Conservation (phyloP, 2,888 invertebrate species). For the Thera britannica region DNA sequence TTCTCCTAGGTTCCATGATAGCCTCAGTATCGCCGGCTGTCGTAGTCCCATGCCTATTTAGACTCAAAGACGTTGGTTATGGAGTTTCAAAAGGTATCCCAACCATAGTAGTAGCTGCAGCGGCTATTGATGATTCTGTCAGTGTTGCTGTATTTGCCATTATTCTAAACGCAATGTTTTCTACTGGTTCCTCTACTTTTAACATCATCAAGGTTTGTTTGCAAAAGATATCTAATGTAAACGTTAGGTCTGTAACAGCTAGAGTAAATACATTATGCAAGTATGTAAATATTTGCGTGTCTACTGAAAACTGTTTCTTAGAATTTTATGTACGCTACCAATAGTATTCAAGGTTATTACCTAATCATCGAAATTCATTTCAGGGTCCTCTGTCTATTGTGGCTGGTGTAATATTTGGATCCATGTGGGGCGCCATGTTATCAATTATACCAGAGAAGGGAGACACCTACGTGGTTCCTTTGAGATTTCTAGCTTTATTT, state of each 20-base stretch:
- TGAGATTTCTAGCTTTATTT: slow-evolving; percentile 89
- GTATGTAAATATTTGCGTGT: slow-evolving; percentile 18
- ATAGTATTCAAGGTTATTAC: background rate
- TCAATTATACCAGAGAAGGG: slow-evolving; percentile 90
- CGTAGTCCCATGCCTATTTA: slow-evolving; percentile 93
- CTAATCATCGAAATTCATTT: slow-evolving; percentile 17
- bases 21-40: slow-evolving; percentile 96
- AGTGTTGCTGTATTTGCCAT: slow-evolving; percentile 95
- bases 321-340: background rate
- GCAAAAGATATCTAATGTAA: slow-evolving; percentile 12
- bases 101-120: slow-evolving; percentile 93
- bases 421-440: slow-evolving; percentile 88
- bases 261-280: slow-evolving; percentile 2
- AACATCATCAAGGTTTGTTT: slow-evolving; percentile 85
- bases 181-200: slow-evolving; percentile 86
- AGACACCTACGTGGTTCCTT: slow-evolving; percentile 87
- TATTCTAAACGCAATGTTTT: slow-evolving; percentile 91
- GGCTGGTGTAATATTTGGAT: slow-evolving; percentile 89
- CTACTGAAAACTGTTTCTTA: background rate
- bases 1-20: slow-evolving; percentile 90
- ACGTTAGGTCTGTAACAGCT: background rate
- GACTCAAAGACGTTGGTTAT: slow-evolving; percentile 88
- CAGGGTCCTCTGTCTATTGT: slow-evolving; percentile 88
- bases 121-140: slow-evolving; percentile 95
- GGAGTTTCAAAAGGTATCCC: slow-evolving; percentile 95